Conservation (phyloP, 1,140 invertebrate genomes). For the Anastrepha ludens region DNA sequence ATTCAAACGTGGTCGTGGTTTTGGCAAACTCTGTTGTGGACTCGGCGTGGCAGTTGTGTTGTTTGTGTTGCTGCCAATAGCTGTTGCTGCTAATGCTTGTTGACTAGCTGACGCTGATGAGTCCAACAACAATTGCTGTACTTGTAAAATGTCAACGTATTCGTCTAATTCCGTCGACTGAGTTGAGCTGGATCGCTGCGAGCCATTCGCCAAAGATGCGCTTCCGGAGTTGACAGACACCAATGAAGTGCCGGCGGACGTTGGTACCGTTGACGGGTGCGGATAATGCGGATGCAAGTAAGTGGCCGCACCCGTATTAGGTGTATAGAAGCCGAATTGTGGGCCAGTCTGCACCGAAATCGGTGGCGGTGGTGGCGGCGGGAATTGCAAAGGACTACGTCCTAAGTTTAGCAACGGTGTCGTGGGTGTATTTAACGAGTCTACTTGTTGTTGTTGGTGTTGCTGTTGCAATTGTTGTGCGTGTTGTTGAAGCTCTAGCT, state of each 20-base stretch:
- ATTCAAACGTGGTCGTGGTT: slow-evolving; percentile 70
- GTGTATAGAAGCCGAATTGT: slow-evolving; percentile 63
- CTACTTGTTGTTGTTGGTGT: slow-evolving; percentile 57
- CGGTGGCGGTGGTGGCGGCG: slow-evolving; percentile 61
- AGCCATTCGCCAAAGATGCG: slow-evolving; percentile 3
- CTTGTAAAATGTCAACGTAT: slow-evolving; percentile 77
- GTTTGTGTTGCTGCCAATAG: slow-evolving; percentile 31
- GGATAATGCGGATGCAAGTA: slow-evolving; percentile 58
- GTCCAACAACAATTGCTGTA: slow-evolving; percentile 76
- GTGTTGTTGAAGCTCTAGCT: slow-evolving; percentile 50
- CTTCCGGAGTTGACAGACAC: slow-evolving; percentile 51
- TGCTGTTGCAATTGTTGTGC: slow-evolving; percentile 36
- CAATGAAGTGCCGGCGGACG: slow-evolving; percentile 12
- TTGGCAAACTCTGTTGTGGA: slow-evolving; percentile 61
- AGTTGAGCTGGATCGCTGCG: slow-evolving; percentile 6
- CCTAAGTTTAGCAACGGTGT: slow-evolving; percentile 65
- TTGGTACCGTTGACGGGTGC: slow-evolving; percentile 10
- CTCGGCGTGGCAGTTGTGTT: slow-evolving; percentile 16
- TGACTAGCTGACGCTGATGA: slow-evolving; percentile 66
- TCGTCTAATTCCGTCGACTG: slow-evolving; percentile 69
- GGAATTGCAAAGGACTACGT: slow-evolving; percentile 68
- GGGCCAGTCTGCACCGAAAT: slow-evolving; percentile 58
- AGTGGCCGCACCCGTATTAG: slow-evolving; percentile 34
- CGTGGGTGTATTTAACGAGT: slow-evolving; percentile 69
- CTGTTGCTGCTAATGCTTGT: slow-evolving; percentile 52